Evolutionary conservation across 2,888 invertebrate species (phyloP), one percentile per base, ranked within the genome.

Genomic region (Crematogaster levior): DNA sequence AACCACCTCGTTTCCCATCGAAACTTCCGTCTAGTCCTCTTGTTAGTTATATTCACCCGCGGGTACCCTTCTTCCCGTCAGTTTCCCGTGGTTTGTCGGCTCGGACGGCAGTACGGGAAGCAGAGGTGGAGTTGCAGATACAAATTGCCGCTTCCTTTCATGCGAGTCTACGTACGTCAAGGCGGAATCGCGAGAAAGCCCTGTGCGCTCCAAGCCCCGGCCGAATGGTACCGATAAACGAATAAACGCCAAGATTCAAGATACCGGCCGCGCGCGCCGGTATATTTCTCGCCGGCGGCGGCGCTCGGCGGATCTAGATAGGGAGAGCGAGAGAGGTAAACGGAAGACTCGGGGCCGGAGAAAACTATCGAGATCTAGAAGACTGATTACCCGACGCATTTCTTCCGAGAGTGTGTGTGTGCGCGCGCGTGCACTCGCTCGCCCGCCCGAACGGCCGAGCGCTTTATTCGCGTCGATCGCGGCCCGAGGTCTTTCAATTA

Each of bases 301-400:
- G 65, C 66, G 61, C 65, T 56, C 65, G 75, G 77, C 77, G 77
- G 46, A 82, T 82, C 82, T 82, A 65, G 82, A 82, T 82, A 82
- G 77, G 63, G 63, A 12, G 63, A 70, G 56, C 77, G 77, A 68
- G 68, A 68, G 68, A 68, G 77, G 66, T 68, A 43, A 77, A 56
- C 77, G 77, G 77, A 68, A 68, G 30, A 68, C 77, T 56, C 56
- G 70, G 37, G 51, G 53, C 53, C 18, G 77, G 43, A 77, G 77
- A 79, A 79, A 79, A 68, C 77, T 79, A 79, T 79, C 77, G 77
- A 79, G 77, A 79, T 79, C 70, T 79, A 79, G 70, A 79, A 79
- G 77, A 79, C 77, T 79, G 77, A 79, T 79, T 79, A 70, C 24
- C 77, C 70, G 56, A 79, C 77, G 77, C 77, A 79, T 79, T 79